These are phyloP conservation scores for Coenonympha arcania DNA, from an alignment of 2,888 invertebrate species.

Conservation along the genomic window DNA sequence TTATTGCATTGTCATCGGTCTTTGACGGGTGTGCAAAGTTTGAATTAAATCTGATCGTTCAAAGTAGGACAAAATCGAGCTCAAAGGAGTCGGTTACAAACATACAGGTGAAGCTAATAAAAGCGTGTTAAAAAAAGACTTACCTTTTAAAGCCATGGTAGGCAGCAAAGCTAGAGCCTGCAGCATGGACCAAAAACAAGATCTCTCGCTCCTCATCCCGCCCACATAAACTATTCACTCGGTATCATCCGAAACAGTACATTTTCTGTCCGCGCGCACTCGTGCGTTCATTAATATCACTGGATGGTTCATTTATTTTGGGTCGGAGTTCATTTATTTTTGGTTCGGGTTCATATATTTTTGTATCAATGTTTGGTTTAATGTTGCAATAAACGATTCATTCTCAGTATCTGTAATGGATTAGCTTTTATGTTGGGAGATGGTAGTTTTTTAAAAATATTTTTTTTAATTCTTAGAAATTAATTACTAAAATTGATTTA, in stretches of 20 bases:
- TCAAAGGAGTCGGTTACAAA: too few relatives aligned
- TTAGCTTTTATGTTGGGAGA: neutral
- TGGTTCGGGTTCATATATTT: neutral
- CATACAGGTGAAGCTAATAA: too few relatives aligned
- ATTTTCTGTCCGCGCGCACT: conserved; percentile 37
- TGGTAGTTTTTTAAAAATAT: neutral
- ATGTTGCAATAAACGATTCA: neutral
- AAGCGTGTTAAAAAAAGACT: too few relatives aligned
- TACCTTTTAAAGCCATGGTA: conserved; percentile 66
- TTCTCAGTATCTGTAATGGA: neutral
- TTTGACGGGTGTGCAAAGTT: too few relatives aligned
- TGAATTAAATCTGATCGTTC: too few relatives aligned
- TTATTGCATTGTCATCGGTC: too few relatives aligned
- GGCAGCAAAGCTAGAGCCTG: conserved; percentile 62
- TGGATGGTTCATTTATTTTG: conserved; percentile 25
- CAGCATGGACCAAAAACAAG: conserved; percentile 62
- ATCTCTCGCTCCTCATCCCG: conserved; percentile 63
- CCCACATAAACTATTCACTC: conserved; percentile 38
- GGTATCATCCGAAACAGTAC: conserved; percentile 46
- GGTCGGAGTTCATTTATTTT: conserved; percentile 28
- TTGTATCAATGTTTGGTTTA: neutral
- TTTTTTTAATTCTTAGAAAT: neutral
- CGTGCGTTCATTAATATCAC: conserved; percentile 30
- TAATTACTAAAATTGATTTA: neutral
- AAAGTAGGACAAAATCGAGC: too few relatives aligned